Evolutionary conservation across 2,797 vertebrate genomes (phyloP).

Genomic region (Lepidocolaptes lacrymiger): DNA sequence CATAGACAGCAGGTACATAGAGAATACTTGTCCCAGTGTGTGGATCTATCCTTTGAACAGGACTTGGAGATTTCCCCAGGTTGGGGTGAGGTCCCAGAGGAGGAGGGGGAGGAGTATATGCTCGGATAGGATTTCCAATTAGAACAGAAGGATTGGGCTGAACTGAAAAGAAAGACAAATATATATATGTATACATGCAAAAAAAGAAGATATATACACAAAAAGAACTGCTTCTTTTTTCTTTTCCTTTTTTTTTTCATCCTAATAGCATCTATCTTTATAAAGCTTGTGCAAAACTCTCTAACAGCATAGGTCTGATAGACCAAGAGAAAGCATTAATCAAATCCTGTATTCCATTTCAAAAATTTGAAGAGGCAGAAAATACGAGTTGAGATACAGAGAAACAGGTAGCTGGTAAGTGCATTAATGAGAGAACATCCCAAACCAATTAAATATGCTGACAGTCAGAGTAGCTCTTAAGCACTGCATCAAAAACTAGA

Average conservation of each 20-base stretch:
- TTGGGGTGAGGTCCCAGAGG: conserved; percentile 88
- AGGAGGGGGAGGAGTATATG: conserved; percentile 92
- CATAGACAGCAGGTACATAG: conserved; percentile 97
- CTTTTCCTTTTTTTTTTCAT: neutral
- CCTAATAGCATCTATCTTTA: neutral
- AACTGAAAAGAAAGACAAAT: conserved; percentile 80
- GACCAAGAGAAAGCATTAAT: neutral
- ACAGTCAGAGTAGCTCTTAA: neutral
- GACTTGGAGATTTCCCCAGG: conserved; percentile 96
- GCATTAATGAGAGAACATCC: neutral
- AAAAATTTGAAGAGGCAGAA: conserved; percentile 18
- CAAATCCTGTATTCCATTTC: neutral
- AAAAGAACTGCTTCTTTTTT: neutral
- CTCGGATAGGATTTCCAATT: conserved; percentile 96
- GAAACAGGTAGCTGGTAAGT: conserved; percentile 5
- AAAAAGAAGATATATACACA: neutral
- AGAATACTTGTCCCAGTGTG: conserved; percentile 97
- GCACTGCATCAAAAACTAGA: neutral
- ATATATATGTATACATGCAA: neutral
- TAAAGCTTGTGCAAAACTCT: neutral
- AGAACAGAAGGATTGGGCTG: conserved; percentile 93
- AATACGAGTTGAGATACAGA: neutral
- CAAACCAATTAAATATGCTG: neutral
- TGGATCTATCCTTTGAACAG: conserved; percentile 97
- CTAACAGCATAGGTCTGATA: neutral